Base-by-base conservation (phyloP, 2,888 invertebrate species). In the Digitonthophagus gazella region DNA sequence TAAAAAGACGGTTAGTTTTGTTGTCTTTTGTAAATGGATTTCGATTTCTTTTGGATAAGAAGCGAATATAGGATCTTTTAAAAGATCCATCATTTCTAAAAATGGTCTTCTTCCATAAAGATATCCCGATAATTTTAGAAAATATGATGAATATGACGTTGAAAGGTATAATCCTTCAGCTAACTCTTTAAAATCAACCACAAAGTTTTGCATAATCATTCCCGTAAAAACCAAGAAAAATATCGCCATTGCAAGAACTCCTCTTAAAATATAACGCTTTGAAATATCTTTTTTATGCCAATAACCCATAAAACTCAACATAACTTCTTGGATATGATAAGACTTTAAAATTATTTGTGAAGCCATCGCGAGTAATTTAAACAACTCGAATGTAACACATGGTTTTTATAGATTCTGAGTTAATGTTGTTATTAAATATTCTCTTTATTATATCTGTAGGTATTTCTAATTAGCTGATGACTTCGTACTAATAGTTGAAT, bases 61-160 rank as follows among this genome's bases (percentile, higher is more conserved):
- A 55, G 64, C 61, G 58, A 71, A 72, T 15, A 72, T 69, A 8
- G 71, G 71, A 18, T 71, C 15, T 15, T 69, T 58, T 2, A 73
- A 15, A 54, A 67, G 58, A 14, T 64, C 57, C 44, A 73, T 20
- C 65, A 70, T 71, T 56, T 58, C 54, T 11, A 69, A 15, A 54
- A 74, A 74, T 6, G 70, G 64, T n/a, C 66, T 56, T 14, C 67
- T 67, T n/a, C 70, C 71, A 56, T 64, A 66, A 6, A 65, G 54
- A 44, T 69, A 73, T 14, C 67, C 66, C 8, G 54, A 4, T 11
- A 70, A 22, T 20, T 70, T 70, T 54, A 65, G 64, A 5, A 70
- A 66, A 64, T 68, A 70, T 14, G 70, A 70, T 3, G 68, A 65
- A 19, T 68, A 70, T n/a, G 70, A 68, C 8, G 66, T 65, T 66